Evolutionary conservation across 2,113 vertebrate species (phyloP).

Genomic region (Actenoides hombroni): DNA sequence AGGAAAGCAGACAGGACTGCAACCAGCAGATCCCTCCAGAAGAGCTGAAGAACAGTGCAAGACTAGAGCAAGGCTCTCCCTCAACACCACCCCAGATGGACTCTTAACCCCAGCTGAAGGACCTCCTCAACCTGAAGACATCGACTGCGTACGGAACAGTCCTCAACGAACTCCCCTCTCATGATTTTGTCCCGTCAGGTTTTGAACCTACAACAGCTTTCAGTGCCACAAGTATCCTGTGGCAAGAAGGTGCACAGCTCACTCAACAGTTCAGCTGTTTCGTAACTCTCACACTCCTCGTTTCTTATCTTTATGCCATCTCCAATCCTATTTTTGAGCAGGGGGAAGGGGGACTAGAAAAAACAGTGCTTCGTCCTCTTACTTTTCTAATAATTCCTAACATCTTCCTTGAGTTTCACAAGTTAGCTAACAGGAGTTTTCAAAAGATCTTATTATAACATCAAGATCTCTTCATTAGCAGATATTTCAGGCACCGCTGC

Average conservation of each 20-base stretch:
- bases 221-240: neutral
- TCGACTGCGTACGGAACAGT: rapidly evolving
- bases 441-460: neutral
- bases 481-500: neutral
- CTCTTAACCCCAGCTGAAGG: neutral
- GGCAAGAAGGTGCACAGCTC: neutral
- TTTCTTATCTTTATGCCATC: neutral
- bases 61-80: neutral
- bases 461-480: neutral
- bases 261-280: neutral
- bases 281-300: neutral
- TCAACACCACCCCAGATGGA: neutral
- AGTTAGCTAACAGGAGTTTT: neutral
- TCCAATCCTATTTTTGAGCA: neutral
- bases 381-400: neutral
- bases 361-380: neutral
- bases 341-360: neutral
- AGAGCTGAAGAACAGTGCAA: neutral
- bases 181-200: neutral
- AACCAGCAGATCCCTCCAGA: neutral
- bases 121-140: neutral
- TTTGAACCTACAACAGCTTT: neutral
- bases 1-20: neutral
- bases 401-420: neutral
- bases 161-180: neutral